phyloP scores from a whole-genome alignment of 2,888 invertebrate genomes.

The Deilephila porcellus region DNA sequence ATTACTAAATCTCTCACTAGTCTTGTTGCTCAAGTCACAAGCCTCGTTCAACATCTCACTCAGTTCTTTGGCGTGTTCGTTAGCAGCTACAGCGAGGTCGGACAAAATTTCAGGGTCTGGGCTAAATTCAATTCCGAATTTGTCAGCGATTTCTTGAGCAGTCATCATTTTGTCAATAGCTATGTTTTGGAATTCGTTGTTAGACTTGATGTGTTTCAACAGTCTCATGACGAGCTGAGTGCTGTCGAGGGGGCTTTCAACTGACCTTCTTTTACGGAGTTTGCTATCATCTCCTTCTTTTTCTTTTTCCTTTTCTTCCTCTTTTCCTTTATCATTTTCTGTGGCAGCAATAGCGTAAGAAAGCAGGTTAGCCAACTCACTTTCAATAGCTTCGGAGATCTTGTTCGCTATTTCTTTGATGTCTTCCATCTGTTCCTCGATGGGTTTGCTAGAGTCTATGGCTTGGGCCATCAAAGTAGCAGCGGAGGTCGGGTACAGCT shows the following conservation, averaged over 20 bases:
- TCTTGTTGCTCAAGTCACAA: conserved; percentile 55
- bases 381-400: conserved; percentile 65
- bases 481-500: conserved; percentile 61
- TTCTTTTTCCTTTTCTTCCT: conserved; percentile 38
- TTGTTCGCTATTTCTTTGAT: conserved; percentile 70
- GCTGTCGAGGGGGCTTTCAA: conserved; percentile 72
- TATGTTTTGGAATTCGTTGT: conserved; percentile 78
- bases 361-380: conserved; percentile 69
- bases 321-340: conserved; percentile 53
- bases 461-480: conserved; percentile 68
- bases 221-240: conserved; percentile 68
- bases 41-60: conserved; percentile 64
- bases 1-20: conserved; percentile 47
- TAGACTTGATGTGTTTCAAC: conserved; percentile 73
- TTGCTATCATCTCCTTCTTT: conserved; percentile 51
- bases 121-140: conserved; percentile 72
- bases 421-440: conserved; percentile 72
- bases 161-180: conserved; percentile 81
- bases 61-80: conserved; percentile 71
- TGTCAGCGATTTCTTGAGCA: conserved; percentile 79
- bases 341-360: conserved; percentile 57
- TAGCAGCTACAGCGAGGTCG: conserved; percentile 69
- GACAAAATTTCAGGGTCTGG: conserved; percentile 74
- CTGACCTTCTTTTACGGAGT: conserved; percentile 64
- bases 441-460: conserved; percentile 60